Percentiles rank a stretch among this genome's conserved stretches.
Conservation (phyloP, 2,888 invertebrate genomes). For the Theodoxus fluviatilis region DNA sequence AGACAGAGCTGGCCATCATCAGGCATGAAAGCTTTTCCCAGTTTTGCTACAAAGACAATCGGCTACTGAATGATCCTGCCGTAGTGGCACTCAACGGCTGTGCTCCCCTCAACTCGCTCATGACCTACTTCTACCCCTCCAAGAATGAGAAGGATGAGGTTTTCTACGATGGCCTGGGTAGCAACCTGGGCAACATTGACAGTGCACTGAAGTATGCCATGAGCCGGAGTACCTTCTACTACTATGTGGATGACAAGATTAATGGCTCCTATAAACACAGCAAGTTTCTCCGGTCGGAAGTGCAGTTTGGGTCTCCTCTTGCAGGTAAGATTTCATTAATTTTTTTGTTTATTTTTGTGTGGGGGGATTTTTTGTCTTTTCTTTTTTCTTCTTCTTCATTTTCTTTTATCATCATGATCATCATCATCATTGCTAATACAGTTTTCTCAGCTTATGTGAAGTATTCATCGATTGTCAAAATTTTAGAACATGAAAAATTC, state of each 20-base stretch:
- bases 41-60: conserved; percentile 51
- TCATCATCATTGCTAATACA: no score
- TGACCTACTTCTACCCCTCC: conserved; percentile 60
- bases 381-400: no score
- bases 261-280: conserved; percentile 48
- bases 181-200: conserved; percentile 48
- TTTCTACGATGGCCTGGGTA: conserved; percentile 55
- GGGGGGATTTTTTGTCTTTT: no score
- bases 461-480: no score
- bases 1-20: conserved; percentile 51
- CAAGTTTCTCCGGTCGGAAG: conserved; percentile 52
- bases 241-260: conserved; percentile 57
- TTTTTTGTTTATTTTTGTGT: background rate
- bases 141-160: conserved; percentile 37
- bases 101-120: conserved; percentile 55
- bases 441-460: no score
- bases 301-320: conserved; percentile 57
- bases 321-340: conserved; percentile 40
- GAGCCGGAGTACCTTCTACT: conserved; percentile 55
- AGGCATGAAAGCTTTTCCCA: conserved; percentile 46
- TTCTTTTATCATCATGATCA: no score
- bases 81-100: conserved; percentile 45
- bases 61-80: conserved; percentile 38
- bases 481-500: no score
- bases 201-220: conserved; percentile 54